Evolutionary conservation across 1,140 invertebrate genomes (phyloP).

Genomic region (Rhynchophorus ferrugineus): DNA sequence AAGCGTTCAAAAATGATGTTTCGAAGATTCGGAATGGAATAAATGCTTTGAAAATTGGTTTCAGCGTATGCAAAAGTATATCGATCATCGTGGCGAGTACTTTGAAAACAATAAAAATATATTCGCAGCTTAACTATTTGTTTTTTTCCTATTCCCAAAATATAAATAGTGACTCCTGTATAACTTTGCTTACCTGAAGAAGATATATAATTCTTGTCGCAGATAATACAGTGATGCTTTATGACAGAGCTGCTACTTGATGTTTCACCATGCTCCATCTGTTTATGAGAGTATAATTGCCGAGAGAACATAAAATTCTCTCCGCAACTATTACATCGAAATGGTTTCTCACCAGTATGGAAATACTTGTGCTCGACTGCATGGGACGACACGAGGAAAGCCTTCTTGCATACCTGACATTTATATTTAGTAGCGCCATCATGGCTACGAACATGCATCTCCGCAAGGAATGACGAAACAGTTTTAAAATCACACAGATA

Average conservation of each 20-base stretch:
- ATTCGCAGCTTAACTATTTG: too few species aligned
- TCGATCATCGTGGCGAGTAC: too few species aligned
- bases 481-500: conserved; percentile 41
- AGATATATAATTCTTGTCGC: conserved; percentile 34
- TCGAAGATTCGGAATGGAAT: too few species aligned
- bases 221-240: conserved; percentile 35
- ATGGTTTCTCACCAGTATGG: conserved; percentile 54
- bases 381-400: conserved; percentile 44
- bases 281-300: conserved; percentile 34
- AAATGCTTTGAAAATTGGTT: too few species aligned
- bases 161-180: too few species aligned
- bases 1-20: too few species aligned
- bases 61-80: too few species aligned
- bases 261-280: conserved; percentile 37
- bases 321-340: conserved; percentile 54
- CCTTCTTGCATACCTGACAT: conserved; percentile 45
- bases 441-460: conserved; percentile 36
- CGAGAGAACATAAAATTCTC: conserved; percentile 41
- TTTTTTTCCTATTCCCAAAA: too few species aligned
- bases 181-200: too few species aligned
- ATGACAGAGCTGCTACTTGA: conserved; percentile 35
- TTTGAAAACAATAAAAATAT: too few species aligned
- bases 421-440: conserved; percentile 44
- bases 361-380: conserved; percentile 39
- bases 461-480: conserved; percentile 39